Evolutionary conservation across 1,140 invertebrate species (phyloP).

Genomic region (Papilio dardanus): DNA sequence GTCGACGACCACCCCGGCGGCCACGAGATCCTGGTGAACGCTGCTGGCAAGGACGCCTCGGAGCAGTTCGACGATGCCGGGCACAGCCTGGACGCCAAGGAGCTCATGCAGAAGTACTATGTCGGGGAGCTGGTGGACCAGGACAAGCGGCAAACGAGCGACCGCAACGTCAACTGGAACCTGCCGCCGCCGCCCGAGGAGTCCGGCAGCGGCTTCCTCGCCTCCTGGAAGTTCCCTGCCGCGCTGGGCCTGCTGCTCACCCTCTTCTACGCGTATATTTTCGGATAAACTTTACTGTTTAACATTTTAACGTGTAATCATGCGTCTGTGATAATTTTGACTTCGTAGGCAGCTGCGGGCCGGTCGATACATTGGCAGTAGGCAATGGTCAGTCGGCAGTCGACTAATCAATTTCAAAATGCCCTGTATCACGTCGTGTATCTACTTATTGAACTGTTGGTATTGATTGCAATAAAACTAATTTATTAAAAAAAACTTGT

Average conservation of each 20-base stretch:
- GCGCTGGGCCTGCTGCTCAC: conserved; percentile 90
- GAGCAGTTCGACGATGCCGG: conserved; percentile 94
- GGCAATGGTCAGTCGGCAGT: no score
- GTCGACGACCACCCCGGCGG: conserved; percentile 93
- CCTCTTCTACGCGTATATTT: conserved; percentile 91
- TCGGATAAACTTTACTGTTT: conserved; percentile 66
- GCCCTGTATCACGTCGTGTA: background rate
- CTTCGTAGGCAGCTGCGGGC: background rate
- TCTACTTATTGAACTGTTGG: no score
- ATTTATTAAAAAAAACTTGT: no score
- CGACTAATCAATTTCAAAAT: no score
- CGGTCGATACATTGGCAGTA: no score
- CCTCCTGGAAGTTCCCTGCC: conserved; percentile 91
- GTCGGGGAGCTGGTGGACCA: conserved; percentile 84
- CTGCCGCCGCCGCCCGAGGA: background rate
- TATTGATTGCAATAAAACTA: no score
- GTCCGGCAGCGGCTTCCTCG: conserved; percentile 44
- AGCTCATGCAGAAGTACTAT: conserved; percentile 89
- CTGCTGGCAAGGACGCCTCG: conserved; percentile 87
- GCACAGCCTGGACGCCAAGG: conserved; percentile 91
- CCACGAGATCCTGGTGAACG: conserved; percentile 92
- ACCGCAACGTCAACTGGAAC: conserved; percentile 60
- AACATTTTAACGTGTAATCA: background rate
- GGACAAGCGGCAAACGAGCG: conserved; percentile 48
- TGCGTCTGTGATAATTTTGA: background rate